A percentile compares a stretch with the other conserved stretches of the same genome.
These are phyloP conservation scores for Apogon talboti DNA, from an alignment of 2,797 vertebrate genomes.

Conservation along the genomic window DNA sequence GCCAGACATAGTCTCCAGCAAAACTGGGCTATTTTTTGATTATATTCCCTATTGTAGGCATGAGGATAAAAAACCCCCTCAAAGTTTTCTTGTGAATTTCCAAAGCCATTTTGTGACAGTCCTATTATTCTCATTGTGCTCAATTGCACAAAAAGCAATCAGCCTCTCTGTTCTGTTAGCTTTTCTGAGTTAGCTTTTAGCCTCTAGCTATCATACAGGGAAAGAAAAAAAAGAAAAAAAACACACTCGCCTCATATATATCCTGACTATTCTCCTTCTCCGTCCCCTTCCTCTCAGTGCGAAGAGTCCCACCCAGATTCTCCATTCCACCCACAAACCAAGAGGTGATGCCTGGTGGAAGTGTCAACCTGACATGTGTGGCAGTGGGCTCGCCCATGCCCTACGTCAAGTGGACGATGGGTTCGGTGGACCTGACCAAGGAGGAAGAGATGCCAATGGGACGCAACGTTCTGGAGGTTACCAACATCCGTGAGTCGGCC, in stretches of 20 bases:
- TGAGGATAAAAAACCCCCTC: conserved; percentile 63
- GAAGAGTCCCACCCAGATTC: conserved; percentile 96
- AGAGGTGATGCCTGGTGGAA: conserved; percentile 97
- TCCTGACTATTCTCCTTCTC: too few species aligned
- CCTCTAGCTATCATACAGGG: conserved; percentile 8
- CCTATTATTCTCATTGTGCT: conserved; percentile 68
- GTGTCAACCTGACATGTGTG: conserved; percentile 96
- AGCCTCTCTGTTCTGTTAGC: conserved; percentile 45
- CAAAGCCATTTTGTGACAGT: conserved; percentile 67
- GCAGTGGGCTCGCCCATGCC: conserved; percentile 98
- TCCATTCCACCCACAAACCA: conserved; percentile 97
- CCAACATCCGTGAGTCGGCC: conserved; percentile 90
- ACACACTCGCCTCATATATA: too few species aligned
- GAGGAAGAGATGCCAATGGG: conserved; percentile 96
- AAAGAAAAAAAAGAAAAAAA: too few species aligned
- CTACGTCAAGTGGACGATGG: conserved; percentile 94
- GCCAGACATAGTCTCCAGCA: conserved; percentile 67
- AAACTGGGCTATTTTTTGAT: conserved; percentile 71
- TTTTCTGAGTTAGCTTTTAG: conserved; percentile 46
- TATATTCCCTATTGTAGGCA: conserved; percentile 62
- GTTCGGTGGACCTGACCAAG: conserved; percentile 90
- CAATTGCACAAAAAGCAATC: conserved; percentile 63
- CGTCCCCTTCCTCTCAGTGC: conserved; percentile 82
- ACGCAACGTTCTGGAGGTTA: conserved; percentile 94
- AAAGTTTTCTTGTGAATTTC: conserved; percentile 69